These are phyloP conservation scores for Pitangus sulphuratus DNA, from an alignment of 2,797 vertebrate genomes.

Conservation along the genomic window DNA sequence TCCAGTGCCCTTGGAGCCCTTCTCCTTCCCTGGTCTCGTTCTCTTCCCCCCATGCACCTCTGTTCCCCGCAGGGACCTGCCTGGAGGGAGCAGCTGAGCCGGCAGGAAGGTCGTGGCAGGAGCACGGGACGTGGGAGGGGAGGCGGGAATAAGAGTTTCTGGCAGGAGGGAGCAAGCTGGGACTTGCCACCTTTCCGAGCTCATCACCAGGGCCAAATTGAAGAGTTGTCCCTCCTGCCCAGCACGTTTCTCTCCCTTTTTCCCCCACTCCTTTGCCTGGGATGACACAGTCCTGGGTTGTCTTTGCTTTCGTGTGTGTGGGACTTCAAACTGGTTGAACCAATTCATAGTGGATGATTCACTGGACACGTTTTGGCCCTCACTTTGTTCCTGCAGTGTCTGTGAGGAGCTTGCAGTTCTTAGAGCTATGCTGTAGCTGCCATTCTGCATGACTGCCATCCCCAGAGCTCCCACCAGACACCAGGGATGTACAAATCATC, in stretches of 20 bases:
- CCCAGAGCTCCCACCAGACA: neutral
- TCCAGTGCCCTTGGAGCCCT: accelerated
- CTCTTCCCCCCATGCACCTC: neutral
- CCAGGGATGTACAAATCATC: accelerated
- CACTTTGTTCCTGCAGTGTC: accelerated
- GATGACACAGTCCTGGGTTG: neutral
- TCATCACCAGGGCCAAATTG: neutral
- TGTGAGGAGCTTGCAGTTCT: neutral
- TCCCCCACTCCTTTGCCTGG: neutral
- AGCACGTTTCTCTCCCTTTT: neutral
- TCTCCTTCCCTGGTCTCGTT: accelerated
- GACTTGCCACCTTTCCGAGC: neutral
- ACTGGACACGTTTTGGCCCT: neutral
- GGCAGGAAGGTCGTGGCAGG: neutral
- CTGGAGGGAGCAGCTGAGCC: neutral
- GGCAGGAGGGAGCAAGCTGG: neutral
- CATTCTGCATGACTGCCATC: accelerated
- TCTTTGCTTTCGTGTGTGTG: neutral
- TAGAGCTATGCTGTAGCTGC: neutral
- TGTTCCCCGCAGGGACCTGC: accelerated
- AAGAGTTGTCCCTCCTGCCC: neutral
- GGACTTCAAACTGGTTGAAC: neutral
- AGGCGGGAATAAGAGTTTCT: neutral
- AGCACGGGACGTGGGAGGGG: neutral
- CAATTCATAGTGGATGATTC: neutral